phyloP scores from a whole-genome alignment of 2,113 vertebrate genomes.

The Heterotis niloticus region DNA sequence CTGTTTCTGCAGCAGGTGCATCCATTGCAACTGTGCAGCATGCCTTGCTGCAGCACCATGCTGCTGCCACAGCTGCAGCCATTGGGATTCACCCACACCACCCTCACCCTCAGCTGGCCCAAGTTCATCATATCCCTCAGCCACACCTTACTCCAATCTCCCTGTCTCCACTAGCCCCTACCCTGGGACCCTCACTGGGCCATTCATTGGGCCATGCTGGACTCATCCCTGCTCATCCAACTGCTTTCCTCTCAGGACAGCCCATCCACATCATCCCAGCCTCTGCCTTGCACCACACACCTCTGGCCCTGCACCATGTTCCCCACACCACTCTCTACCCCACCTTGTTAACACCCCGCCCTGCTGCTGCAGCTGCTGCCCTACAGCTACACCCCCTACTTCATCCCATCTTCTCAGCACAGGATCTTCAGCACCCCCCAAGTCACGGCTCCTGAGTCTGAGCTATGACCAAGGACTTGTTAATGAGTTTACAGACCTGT shows the following conservation, averaged over 20 bases:
- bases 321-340: slow-evolving; percentile 89
- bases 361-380: slow-evolving; percentile 78
- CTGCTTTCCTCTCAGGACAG: slow-evolving; percentile 90
- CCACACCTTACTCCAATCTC: slow-evolving; percentile 92
- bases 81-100: slow-evolving; percentile 89
- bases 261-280: slow-evolving; percentile 98
- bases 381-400: slow-evolving; percentile 94
- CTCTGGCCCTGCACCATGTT: slow-evolving; percentile 87
- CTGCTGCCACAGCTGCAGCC: slow-evolving; percentile 73
- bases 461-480: neutral
- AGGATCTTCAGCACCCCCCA: slow-evolving; percentile 96
- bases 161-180: slow-evolving; percentile 74
- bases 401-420: slow-evolving; percentile 98
- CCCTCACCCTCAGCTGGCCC: slow-evolving; percentile 72
- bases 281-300: slow-evolving; percentile 87
- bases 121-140: slow-evolving; percentile 96
- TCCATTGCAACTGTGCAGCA: slow-evolving; percentile 93
- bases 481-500: neutral
- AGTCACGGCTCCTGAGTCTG: slow-evolving; percentile 88
- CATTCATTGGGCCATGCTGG: slow-evolving; percentile 62
- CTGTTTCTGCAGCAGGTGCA: slow-evolving; percentile 75
- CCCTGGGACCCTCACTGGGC: slow-evolving; percentile 69
- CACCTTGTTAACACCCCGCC: slow-evolving; percentile 80
- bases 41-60: slow-evolving; percentile 91
- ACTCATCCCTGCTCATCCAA: slow-evolving; percentile 85